These are phyloP conservation scores for Drosophila kurseongensis DNA, from an alignment of 1,140 invertebrate species.

Conservation along the genomic window DNA sequence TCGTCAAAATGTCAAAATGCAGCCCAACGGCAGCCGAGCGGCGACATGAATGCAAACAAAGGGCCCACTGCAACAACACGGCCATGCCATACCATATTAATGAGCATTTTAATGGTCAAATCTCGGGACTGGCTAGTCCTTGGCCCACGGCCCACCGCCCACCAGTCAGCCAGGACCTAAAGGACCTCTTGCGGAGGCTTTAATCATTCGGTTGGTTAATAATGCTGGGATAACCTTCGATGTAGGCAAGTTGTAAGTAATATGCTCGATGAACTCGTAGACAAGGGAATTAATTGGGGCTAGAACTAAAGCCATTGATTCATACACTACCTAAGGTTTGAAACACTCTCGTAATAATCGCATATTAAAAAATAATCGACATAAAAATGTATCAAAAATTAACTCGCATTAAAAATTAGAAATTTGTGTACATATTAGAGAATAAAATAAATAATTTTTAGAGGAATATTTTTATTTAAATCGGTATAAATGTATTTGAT, in stretches of 20 bases:
- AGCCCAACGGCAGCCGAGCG: constrained; percentile 46
- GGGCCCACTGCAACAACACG: constrained; percentile 42
- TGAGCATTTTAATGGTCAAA: constrained; percentile 46
- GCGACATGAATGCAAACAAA: constrained; percentile 67
- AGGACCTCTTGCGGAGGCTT: neutral
- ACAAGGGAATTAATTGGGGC: no score
- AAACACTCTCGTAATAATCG: no score
- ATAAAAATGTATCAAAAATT: no score
- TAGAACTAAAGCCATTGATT: no score
- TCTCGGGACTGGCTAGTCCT: constrained; percentile 11
- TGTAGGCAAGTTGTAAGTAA: neutral
- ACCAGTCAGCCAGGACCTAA: neutral
- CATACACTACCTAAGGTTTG: no score
- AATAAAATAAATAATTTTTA: no score
- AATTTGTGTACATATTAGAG: no score
- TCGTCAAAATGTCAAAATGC: constrained; percentile 84
- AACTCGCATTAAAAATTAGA: no score
- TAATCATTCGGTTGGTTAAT: neutral
- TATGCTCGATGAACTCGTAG: neutral
- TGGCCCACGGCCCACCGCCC: neutral
- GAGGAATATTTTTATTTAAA: no score
- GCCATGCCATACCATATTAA: constrained; percentile 39
- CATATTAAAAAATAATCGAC: no score
- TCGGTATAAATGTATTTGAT: no score
- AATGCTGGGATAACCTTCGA: neutral